Conservation (phyloP, 2,113 vertebrate species). For the Oryzias curvinotus region DNA sequence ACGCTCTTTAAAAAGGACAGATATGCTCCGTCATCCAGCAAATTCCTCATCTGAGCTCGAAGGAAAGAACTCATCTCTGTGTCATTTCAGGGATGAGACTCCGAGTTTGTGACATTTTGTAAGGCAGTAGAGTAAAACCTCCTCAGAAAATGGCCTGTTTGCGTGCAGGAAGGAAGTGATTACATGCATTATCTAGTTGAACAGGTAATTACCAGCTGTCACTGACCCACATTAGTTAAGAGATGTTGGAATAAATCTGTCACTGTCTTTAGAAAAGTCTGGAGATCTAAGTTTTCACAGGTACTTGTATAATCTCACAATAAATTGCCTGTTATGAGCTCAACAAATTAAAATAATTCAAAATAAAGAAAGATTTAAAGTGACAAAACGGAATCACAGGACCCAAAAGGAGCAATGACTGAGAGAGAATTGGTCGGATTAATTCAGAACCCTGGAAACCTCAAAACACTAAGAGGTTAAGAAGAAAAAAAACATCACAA, state of each 20-base stretch:
- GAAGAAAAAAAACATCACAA: too few relatives aligned
- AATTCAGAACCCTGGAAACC: too few relatives aligned
- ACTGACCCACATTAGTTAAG: background rate
- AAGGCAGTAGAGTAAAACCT: conserved; percentile 2
- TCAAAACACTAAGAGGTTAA: too few relatives aligned
- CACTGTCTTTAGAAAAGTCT: background rate
- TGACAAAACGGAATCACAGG: too few relatives aligned
- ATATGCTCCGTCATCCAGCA: conserved; percentile 69
- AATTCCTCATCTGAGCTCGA: conserved; percentile 57
- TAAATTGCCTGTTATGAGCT: background rate
- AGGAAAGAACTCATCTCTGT: conserved; percentile 37
- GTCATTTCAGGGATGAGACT: conserved; percentile 31
- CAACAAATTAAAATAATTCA: background rate
- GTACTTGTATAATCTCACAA: background rate
- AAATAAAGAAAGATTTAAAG: background rate
- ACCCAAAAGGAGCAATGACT: too few relatives aligned
- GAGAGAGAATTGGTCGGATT: too few relatives aligned
- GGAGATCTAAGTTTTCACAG: background rate
- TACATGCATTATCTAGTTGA: conserved; percentile 7
- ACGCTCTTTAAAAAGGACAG: conserved; percentile 68
- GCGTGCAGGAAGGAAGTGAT: background rate
- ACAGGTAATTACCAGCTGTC: background rate
- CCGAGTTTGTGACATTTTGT: conserved; percentile 3
- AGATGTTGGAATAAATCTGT: background rate
- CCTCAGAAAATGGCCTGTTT: background rate